Percentiles rank a stretch among this genome's conserved stretches.
Evolutionary conservation across 2,888 invertebrate species (phyloP).

Genomic region (Tinea trinotella): DNA sequence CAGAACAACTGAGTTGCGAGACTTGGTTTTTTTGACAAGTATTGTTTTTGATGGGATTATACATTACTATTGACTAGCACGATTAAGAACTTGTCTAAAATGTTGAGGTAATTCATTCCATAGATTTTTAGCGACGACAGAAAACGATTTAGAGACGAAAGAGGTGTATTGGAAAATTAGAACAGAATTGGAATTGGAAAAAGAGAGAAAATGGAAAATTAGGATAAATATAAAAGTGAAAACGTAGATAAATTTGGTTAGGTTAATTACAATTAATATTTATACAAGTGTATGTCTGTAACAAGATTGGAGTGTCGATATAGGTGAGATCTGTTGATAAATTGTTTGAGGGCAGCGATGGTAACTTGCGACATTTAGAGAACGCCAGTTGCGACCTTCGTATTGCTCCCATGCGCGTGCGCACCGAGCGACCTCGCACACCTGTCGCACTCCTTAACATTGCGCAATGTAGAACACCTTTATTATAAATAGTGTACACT

Average conservation of each 20-base stretch:
- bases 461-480: conserved; percentile 21
- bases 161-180: no score
- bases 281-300: not conserved
- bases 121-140: no score
- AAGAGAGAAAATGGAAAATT: no score
- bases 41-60: no score
- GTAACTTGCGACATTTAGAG: conserved; percentile 18
- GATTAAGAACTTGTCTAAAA: no score
- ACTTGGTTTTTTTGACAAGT: no score
- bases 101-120: no score
- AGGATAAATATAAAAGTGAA: no score
- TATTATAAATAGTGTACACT: conserved; percentile 3
- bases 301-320: not conserved
- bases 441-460: conserved; percentile 40
- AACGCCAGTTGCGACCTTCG: conserved; percentile 34
- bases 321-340: not conserved
- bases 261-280: conserved; percentile 1
- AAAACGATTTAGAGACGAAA: no score
- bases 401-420: conserved; percentile 45
- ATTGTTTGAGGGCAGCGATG: conserved; percentile 4
- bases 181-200: no score
- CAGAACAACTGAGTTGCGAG: no score
- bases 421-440: conserved; percentile 46
- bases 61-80: no score
- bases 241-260: conserved; percentile 8